Conservation (phyloP, 2,113 vertebrate species). For the Rutilus rutilus region DNA sequence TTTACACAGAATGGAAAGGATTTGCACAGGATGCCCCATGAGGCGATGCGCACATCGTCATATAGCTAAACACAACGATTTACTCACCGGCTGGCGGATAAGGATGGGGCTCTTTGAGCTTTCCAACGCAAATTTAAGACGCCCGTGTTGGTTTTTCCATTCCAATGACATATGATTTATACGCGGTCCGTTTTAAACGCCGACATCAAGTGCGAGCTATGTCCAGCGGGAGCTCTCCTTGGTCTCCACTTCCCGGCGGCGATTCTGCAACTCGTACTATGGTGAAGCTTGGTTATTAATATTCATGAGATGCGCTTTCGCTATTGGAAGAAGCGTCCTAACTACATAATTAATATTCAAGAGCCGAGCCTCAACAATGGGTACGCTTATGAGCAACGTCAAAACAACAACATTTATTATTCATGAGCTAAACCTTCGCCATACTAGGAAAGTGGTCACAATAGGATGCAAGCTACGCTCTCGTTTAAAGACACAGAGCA, state of each 20-base stretch:
- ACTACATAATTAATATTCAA: not conserved
- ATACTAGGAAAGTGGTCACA: not conserved
- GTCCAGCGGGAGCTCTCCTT: not conserved
- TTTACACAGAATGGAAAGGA: not conserved
- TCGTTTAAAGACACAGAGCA: constrained; percentile 22
- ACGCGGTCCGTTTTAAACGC: not conserved
- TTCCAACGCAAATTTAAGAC: constrained; percentile 13
- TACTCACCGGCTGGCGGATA: constrained; percentile 12
- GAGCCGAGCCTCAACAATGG: not conserved
- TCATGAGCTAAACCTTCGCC: constrained; percentile 2
- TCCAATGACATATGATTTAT: not conserved
- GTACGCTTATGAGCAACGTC: not conserved
- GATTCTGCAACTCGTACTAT: not conserved
- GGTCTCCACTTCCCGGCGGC: constrained; percentile 17
- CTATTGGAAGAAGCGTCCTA: not conserved
- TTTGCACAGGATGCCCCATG: not conserved
- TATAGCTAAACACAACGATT: not conserved
- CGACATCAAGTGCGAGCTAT: not conserved
- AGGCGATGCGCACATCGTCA: not conserved
- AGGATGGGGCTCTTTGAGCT: not conserved
- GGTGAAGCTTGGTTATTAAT: not conserved
- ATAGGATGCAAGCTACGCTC: not conserved
- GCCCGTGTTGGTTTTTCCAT: not conserved
- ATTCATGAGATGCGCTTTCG: not conserved
- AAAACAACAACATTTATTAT: not conserved